Base-by-base conservation (phyloP, 2,888 invertebrate genomes). In the Catocala nupta region DNA sequence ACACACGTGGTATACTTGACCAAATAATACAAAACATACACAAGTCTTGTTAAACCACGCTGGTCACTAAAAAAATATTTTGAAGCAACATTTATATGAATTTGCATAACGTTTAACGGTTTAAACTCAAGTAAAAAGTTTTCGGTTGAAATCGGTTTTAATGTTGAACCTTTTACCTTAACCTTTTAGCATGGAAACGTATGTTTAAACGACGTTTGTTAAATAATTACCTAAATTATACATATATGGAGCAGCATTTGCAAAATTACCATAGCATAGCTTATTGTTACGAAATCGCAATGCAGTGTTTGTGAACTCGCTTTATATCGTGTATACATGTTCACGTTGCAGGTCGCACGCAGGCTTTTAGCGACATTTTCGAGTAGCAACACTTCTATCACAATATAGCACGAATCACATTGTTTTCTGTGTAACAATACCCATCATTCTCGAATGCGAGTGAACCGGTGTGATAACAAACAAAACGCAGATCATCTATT, bases 291-390 rank as follows among this genome's bases (percentile, higher is more conserved):
- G 57, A 64, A 67, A 76, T 79, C 80, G 80, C 79, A 78, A 70
- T 79, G 79, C 80, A 74, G 80, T 69, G 73, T 71, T 74, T 65
- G 70, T 65, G 63, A 65, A 68, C 56, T 70, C 65, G 67, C 65
- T 59, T 69, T 55, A 57, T 68, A 59, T 65, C 51, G 65, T 54
- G 63, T 62, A 65, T 39, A 58, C 61, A 65, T 62, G 55, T 63
- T 68, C 68, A 71, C 71, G 63, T 55, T 63, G 74, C 71, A 68
- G 63, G 36, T 64, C 66, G 72, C 75, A 49, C 59, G 69, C 68
- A 62, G 54, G 51, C 57, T 68, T 53, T 59, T 16, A 62, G 56
- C 57, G 42, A 49, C 33, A 66, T 55, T 65, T 60, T 65, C 5
- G 33, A 66, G 42, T 57, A 47, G 54, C 48, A 25, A 64, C 45